A percentile compares a stretch with the other conserved stretches of the same genome.
phyloP scores from a whole-genome alignment of 2,797 vertebrate genomes.

The Notolabrus celidotus region DNA sequence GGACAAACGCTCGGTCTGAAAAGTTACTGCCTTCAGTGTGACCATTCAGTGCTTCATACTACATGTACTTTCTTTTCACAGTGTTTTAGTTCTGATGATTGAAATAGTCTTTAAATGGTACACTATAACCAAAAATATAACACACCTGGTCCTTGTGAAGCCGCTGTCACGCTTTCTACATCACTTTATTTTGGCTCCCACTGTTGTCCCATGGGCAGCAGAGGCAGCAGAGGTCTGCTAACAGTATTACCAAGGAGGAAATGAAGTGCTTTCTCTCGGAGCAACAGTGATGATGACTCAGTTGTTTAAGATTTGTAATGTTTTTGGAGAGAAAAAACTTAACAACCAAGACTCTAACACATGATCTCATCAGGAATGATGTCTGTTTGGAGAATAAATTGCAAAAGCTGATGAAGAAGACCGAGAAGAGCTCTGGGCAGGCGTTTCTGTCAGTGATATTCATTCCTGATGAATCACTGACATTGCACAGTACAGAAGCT shows the following conservation, averaged over 20 bases:
- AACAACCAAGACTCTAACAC: slow-evolving; percentile 34
- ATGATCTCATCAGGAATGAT: slow-evolving; percentile 46
- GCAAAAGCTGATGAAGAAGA: slow-evolving; percentile 32
- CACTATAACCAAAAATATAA: slow-evolving; percentile 18
- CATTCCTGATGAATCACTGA: neutral
- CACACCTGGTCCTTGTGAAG: slow-evolving; percentile 47
- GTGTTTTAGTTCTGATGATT: neutral
- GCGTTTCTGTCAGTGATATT: neutral
- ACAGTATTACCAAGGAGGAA: slow-evolving; percentile 9
- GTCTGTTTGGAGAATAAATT: slow-evolving; percentile 27
- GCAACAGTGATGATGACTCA: slow-evolving; percentile 20
- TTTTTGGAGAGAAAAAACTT: slow-evolving; percentile 4
- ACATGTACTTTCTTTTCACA: slow-evolving; percentile 34
- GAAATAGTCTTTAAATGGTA: slow-evolving; percentile 7
- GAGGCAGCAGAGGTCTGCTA: slow-evolving; percentile 19
- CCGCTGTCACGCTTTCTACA: slow-evolving; percentile 24
- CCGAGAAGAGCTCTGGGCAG: neutral
- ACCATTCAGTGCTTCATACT: slow-evolving; percentile 13
- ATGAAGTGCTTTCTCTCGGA: slow-evolving; percentile 10
- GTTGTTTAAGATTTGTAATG: slow-evolving; percentile 7
- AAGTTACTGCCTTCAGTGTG: slow-evolving; percentile 50
- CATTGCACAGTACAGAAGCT: neutral
- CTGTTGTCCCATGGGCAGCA: slow-evolving; percentile 24
- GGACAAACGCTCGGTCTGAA: slow-evolving; percentile 38
- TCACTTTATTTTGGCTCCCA: slow-evolving; percentile 32